A percentile compares a stretch with the other conserved stretches of the same genome.
These are phyloP conservation scores for Oryzias dopingdopingensis DNA, from an alignment of 2,797 vertebrate species.

Conservation along the genomic window DNA sequence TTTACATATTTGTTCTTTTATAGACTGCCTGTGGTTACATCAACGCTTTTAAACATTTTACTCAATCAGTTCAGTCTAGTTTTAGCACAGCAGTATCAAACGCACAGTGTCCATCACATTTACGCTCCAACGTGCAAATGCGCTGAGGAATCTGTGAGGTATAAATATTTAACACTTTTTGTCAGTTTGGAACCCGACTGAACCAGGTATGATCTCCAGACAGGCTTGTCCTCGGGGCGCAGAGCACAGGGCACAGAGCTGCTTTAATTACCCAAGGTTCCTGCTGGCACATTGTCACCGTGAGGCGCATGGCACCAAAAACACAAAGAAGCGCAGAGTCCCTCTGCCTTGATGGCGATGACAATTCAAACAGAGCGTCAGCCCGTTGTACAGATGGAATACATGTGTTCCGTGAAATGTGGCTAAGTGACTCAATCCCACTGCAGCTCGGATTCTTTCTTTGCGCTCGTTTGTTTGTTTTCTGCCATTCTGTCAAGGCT, in stretches of 20 bases:
- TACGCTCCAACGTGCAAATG: constrained; percentile 20
- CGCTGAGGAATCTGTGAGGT: constrained; percentile 33
- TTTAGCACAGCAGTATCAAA: constrained; percentile 10
- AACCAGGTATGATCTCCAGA: constrained; percentile 59
- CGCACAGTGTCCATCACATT: constrained; percentile 17
- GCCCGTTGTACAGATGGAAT: constrained; percentile 52
- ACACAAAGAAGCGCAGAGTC: constrained; percentile 37
- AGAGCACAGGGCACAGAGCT: constrained; percentile 51
- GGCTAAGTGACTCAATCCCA: constrained; percentile 53
- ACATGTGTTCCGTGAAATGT: constrained; percentile 52
- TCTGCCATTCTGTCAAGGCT: constrained; percentile 41
- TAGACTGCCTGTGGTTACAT: constrained; percentile 1
- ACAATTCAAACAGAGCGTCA: constrained; percentile 65
- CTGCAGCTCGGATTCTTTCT: constrained; percentile 55
- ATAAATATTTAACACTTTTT: constrained; percentile 39
- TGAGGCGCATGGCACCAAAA: constrained; percentile 46
- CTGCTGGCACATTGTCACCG: constrained; percentile 71
- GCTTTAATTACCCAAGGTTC: constrained; percentile 80
- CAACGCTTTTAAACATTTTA: too few relatives aligned
- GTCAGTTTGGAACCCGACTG: constrained; percentile 41
- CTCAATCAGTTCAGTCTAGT: too few relatives aligned
- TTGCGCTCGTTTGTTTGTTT: constrained; percentile 53
- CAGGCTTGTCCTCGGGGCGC: constrained; percentile 61
- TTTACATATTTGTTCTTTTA: constrained; percentile 30
- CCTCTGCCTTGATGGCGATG: constrained; percentile 41